Base-by-base conservation (phyloP, 2,888 invertebrate species). In the Willowsia nigromaculata region DNA sequence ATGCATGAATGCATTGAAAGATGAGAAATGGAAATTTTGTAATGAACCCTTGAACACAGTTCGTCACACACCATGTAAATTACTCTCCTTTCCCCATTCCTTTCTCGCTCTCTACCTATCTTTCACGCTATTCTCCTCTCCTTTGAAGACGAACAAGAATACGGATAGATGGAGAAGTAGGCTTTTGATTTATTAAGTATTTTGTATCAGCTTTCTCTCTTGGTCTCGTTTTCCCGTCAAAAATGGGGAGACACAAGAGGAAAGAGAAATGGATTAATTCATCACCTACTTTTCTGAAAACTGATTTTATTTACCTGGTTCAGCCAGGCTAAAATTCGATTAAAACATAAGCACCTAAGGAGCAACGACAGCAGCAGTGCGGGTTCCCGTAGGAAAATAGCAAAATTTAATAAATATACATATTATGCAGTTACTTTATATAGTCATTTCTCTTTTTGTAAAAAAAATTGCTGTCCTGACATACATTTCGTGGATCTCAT, bases 21-120 rank as follows among this genome's bases (percentile, higher is more conserved):
- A 89, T 89, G 89, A 89, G 89, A 89, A 89, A 89, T 89, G 89
- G 85, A 85, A 89, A 85, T 89, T 89, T 85, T 85, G 89, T 89
- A 89, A 85, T 89, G 89, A 89, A 89, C 85, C 62, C 85, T 81
- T 71, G 89, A 89, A 89, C 89, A 81, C 40, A 15, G 83, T 88
- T 88, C 88, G 56, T 62, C 83, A 62, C 30, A 30, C 62, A 62
- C 62, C 62, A 62, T 30, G 62, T 62, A 62, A 62, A 62, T 62
- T 62, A 62, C 62, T 62, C 30, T 30, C 33, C 11, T 30, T 15
- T 62, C 62, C 62, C 30, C 15, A 15, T n/a, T n/a, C 30, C 62
- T 53, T 13, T 53, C 50, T 50, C 50, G 5, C 50, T 50, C 59
- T 87, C 40, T 62, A 18, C 43, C 37, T 50, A 11, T 56, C 15